Evolutionary conservation across 2,797 vertebrate species (phyloP).

Genomic region (Leuciscus waleckii): DNA sequence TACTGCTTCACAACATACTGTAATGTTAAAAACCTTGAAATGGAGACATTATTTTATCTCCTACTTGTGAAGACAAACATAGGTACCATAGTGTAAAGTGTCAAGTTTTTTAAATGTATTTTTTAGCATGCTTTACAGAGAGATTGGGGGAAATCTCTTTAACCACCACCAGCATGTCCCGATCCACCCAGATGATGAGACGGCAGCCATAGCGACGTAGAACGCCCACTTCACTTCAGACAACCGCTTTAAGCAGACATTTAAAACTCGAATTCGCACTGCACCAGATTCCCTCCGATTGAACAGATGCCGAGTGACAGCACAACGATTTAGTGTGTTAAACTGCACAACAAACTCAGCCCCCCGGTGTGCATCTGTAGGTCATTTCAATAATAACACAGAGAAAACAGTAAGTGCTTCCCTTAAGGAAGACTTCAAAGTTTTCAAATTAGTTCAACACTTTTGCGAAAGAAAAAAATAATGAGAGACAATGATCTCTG

Average conservation of each 20-base stretch:
- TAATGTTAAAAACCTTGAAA: no score
- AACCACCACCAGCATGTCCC: not conserved
- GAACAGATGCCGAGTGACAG: conserved; percentile 43
- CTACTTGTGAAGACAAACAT: not conserved
- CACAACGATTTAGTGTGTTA: conserved; percentile 43
- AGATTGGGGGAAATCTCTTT: not conserved
- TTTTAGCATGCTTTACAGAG: not conserved
- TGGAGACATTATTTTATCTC: no score
- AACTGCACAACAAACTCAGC: conserved; percentile 39
- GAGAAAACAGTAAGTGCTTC: conserved; percentile 22
- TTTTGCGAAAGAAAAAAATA: conserved; percentile 39
- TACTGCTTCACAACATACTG: no score
- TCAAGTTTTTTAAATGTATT: not conserved
- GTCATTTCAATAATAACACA: conserved; percentile 50
- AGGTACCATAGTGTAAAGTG: not conserved
- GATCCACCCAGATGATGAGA: not conserved
- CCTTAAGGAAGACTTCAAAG: conserved; percentile 37
- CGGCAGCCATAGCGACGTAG: not conserved
- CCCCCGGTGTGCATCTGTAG: conserved; percentile 51
- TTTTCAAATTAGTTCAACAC: conserved; percentile 45
- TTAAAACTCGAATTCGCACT: conserved; percentile 30
- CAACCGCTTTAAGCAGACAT: conserved; percentile 23
- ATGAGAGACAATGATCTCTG: conserved; percentile 45
- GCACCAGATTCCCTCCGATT: conserved; percentile 26
- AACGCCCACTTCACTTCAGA: conserved; percentile 21